Evolutionary conservation across 2,797 vertebrate species (phyloP).

Genomic region (Cynodonichthys magdalenae): DNA sequence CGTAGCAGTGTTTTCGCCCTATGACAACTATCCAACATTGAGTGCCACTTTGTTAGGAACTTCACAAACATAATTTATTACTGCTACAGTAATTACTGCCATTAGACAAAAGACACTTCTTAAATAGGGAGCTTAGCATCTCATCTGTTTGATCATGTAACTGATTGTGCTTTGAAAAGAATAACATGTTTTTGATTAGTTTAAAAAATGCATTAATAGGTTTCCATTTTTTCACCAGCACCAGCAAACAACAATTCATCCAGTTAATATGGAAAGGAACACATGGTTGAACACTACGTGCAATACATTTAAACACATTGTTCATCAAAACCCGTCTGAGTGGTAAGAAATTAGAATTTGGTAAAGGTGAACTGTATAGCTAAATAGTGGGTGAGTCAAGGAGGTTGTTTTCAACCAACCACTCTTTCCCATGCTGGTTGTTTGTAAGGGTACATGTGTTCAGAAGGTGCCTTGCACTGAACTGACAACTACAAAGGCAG

Average conservation of each 20-base stretch:
- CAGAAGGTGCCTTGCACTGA: conserved; percentile 46
- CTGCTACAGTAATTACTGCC: too few relatives aligned
- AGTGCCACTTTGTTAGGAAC: too few relatives aligned
- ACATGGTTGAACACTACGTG: too few relatives aligned
- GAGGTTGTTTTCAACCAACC: conserved; percentile 5
- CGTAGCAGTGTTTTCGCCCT: not conserved
- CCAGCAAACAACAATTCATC: not conserved
- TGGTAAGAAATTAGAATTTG: conserved; percentile 8
- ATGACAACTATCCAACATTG: not conserved
- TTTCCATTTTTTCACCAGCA: too few relatives aligned
- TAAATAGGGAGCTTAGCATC: too few relatives aligned
- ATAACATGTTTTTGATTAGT: too few relatives aligned
- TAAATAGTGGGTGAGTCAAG: conserved; percentile 20
- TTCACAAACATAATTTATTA: too few relatives aligned
- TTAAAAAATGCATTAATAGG: too few relatives aligned
- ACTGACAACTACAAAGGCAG: conserved; percentile 58
- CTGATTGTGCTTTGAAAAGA: too few relatives aligned
- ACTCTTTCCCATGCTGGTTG: conserved; percentile 41
- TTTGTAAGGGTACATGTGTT: conserved; percentile 30
- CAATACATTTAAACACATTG: too few relatives aligned
- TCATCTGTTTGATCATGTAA: too few relatives aligned
- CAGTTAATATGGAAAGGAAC: not conserved
- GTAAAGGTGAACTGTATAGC: conserved; percentile 12
- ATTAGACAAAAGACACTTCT: too few relatives aligned
- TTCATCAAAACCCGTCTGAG: not conserved